These are phyloP conservation scores for Pteruthius melanotis DNA, from an alignment of 2,113 vertebrate species.

Conservation along the genomic window DNA sequence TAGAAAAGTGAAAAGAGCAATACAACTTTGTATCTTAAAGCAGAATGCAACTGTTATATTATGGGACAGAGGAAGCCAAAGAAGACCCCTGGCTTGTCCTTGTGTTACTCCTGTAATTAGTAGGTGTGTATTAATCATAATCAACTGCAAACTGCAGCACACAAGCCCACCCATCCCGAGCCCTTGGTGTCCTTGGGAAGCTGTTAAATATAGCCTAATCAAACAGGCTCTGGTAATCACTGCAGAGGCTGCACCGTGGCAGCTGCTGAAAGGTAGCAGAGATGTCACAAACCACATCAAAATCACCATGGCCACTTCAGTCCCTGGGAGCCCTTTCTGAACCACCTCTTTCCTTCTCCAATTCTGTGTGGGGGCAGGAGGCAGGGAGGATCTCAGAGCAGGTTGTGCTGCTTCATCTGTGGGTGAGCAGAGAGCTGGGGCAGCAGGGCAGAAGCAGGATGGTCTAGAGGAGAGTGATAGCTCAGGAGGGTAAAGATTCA, in stretches of 20 bases:
- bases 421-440: background rate
- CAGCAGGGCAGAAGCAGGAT: background rate
- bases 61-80: background rate
- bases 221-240: background rate
- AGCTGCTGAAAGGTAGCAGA: background rate
- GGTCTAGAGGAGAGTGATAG: background rate
- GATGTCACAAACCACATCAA: background rate
- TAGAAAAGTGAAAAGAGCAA: background rate
- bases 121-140: background rate
- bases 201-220: constrained; percentile 17
- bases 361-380: background rate
- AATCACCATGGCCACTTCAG: background rate
- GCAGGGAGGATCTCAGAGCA: background rate
- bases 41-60: background rate
- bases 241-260: background rate
- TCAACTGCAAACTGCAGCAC: background rate
- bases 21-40: background rate
- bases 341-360: background rate
- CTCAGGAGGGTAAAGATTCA: background rate
- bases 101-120: background rate
- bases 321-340: background rate
- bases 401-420: background rate
- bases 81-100: background rate
- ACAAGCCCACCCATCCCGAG: background rate
- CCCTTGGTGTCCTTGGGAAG: background rate